Percentiles rank a stretch among this genome's conserved stretches.
Conservation (phyloP, 2,113 vertebrate genomes). For the Sinosuthora webbiana region DNA sequence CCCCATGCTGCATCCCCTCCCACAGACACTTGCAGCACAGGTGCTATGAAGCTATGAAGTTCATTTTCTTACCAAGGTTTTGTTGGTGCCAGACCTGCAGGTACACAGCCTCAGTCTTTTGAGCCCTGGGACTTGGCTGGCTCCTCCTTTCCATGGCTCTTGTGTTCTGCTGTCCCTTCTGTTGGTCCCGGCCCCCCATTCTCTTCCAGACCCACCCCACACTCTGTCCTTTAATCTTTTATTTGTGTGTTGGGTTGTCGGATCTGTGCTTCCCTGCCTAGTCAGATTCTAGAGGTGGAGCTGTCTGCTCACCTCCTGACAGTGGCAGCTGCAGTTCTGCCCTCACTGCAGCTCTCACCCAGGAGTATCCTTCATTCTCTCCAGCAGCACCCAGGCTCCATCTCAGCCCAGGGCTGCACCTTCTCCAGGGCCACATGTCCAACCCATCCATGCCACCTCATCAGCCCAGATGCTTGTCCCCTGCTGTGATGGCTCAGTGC, state of each 20-base stretch:
- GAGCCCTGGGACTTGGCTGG: background rate
- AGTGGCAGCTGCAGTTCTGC: background rate
- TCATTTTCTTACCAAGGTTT: background rate
- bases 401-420: background rate
- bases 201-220: background rate
- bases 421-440: background rate
- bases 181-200: no score
- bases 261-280: background rate
- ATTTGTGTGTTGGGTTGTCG: background rate
- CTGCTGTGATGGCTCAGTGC: background rate
- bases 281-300: background rate
- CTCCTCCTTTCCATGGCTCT: background rate
- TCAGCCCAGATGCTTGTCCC: background rate
- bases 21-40: background rate
- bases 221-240: background rate
- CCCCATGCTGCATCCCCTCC: background rate
- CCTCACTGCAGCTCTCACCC: background rate
- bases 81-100: background rate
- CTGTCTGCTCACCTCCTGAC: background rate
- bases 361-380: background rate
- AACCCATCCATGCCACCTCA: accelerated
- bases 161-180: background rate
- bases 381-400: background rate
- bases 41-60: background rate
- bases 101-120: background rate